phyloP scores from a whole-genome alignment of 2,797 vertebrate genomes.

The Peromyscus nudipes region DNA sequence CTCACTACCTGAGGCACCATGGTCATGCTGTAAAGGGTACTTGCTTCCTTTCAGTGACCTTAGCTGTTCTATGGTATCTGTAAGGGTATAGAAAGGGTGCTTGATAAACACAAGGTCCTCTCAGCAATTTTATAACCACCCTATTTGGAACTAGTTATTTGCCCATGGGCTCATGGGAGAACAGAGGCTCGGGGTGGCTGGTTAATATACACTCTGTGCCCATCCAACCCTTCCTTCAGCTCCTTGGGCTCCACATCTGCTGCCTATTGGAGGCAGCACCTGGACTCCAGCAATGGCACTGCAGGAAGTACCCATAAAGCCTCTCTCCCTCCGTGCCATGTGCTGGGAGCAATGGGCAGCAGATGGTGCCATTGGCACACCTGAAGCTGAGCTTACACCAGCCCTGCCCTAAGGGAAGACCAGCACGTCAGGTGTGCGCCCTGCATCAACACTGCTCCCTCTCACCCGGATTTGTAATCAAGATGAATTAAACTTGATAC shows the following conservation, averaged over 20 bases:
- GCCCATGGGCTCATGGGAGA: not conserved
- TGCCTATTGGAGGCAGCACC: not conserved
- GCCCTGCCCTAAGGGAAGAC: not conserved
- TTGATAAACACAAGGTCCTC: not conserved
- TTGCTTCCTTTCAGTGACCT: not conserved
- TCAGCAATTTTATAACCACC: not conserved
- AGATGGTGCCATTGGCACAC: not conserved
- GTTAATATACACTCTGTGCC: not conserved
- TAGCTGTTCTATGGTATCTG: not conserved
- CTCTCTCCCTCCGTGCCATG: not conserved
- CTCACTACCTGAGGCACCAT: not conserved
- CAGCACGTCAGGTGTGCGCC: not conserved
- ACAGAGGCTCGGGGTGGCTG: not conserved
- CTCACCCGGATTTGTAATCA: constrained; percentile 33
- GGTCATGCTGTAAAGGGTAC: not conserved
- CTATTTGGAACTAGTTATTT: not conserved
- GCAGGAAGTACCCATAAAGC: not conserved
- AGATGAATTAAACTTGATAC: not conserved
- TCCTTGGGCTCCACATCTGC: not conserved
- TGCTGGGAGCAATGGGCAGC: not conserved
- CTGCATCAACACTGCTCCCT: not conserved
- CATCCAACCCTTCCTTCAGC: not conserved
- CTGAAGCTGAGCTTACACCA: not conserved
- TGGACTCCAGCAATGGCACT: not conserved
- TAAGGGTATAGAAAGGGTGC: not conserved